Evolutionary conservation across 2,888 invertebrate species (phyloP).

Genomic region (Hirtodrosophila confusa): DNA sequence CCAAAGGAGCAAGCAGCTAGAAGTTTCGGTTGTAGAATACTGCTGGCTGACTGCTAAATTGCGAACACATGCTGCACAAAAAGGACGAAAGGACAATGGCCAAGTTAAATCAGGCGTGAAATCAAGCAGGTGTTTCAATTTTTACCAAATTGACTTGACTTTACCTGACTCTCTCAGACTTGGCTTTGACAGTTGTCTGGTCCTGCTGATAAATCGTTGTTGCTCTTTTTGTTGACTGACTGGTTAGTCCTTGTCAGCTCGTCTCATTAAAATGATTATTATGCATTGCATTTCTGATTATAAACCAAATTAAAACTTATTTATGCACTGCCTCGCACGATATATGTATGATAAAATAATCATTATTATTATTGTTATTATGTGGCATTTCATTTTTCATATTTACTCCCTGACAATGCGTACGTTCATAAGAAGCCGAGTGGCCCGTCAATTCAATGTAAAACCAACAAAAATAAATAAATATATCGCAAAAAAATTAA

Average conservation of each 20-base stretch:
- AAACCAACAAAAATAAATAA: constrained; percentile 48
- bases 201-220: constrained; percentile 60
- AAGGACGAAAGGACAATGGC: constrained; percentile 57
- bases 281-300: constrained; percentile 75
- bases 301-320: constrained; percentile 74
- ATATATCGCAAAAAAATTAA: constrained; percentile 42
- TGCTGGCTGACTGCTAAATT: constrained; percentile 76
- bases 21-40: constrained; percentile 65
- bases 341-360: constrained; percentile 50
- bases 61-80: constrained; percentile 75
- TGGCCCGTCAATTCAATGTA: constrained; percentile 41
- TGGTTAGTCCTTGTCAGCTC: constrained; percentile 56
- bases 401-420: constrained; percentile 57
- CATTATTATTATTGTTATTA: constrained; percentile 50
- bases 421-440: constrained; percentile 20
- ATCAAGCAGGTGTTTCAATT: constrained; percentile 80
- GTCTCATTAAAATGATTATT: constrained; percentile 74
- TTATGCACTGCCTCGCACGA: constrained; percentile 59
- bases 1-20: constrained; percentile 47
- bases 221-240: constrained; percentile 13
- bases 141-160: constrained; percentile 77
- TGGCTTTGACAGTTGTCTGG: constrained; percentile 35
- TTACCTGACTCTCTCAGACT: constrained; percentile 28
- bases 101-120: constrained; percentile 81
- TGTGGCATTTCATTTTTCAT: constrained; percentile 60